A percentile compares a stretch with the other conserved stretches of the same genome.
Conservation (phyloP, 2,888 invertebrate genomes). For the Cremastobaeus sp. region DNA sequence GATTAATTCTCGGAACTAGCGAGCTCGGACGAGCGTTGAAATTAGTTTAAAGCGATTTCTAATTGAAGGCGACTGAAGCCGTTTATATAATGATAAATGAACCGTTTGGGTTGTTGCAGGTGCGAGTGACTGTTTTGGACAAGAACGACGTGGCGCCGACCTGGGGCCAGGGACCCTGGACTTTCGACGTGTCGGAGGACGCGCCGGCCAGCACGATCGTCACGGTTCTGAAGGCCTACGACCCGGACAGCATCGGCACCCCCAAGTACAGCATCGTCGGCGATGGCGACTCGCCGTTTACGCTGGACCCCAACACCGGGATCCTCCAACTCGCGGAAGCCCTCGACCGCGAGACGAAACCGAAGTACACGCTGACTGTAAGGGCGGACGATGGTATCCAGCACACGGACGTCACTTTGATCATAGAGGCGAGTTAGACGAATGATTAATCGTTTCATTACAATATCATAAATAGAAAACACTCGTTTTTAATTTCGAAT, state of each 20-base stretch:
- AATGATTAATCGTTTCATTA: slow-evolving; percentile 37
- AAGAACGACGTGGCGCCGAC: slow-evolving; percentile 97
- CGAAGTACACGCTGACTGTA: slow-evolving; percentile 87
- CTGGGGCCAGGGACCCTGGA: slow-evolving; percentile 86
- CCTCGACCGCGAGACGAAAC: slow-evolving; percentile 89
- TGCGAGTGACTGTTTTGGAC: slow-evolving; percentile 90
- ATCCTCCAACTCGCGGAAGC: slow-evolving; percentile 87
- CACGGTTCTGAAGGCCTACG: slow-evolving; percentile 87
- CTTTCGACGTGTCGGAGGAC: slow-evolving; percentile 90
- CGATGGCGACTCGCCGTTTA: slow-evolving; percentile 81
- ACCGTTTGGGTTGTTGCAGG: slow-evolving; percentile 87
- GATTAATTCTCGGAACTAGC: too few species aligned
- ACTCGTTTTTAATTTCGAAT: slow-evolving; percentile 26
- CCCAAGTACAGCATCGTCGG: slow-evolving; percentile 86
- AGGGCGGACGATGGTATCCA: slow-evolving; percentile 94
- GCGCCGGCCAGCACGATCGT: slow-evolving; percentile 89
- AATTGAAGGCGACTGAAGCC: too few species aligned
- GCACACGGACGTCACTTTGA: slow-evolving; percentile 87
- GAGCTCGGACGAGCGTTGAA: too few species aligned
- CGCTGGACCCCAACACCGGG: slow-evolving; percentile 85
- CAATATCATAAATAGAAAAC: slow-evolving; percentile 35
- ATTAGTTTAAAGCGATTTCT: too few species aligned
- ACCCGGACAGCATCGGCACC: slow-evolving; percentile 90
- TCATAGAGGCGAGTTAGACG: slow-evolving; percentile 85
- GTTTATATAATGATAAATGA: too few species aligned